phyloP scores from a whole-genome alignment of 2,113 vertebrate genomes.

The Orycteropus afer region DNA sequence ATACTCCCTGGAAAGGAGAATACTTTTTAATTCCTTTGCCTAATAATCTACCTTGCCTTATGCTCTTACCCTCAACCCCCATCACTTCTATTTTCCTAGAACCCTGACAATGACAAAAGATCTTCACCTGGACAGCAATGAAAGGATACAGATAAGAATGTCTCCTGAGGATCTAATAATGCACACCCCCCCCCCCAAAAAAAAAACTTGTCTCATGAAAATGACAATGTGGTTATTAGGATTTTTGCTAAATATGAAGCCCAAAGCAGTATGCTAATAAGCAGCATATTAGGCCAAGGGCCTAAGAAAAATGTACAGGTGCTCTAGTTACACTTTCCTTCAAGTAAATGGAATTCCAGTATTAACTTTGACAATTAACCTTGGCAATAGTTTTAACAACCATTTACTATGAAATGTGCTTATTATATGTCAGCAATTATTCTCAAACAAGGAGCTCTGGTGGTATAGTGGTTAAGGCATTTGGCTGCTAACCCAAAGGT shows the following conservation, averaged over 20 bases:
- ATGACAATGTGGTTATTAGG: not conserved
- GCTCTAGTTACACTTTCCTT: not conserved
- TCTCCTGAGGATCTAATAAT: not conserved
- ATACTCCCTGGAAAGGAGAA: constrained; percentile 91
- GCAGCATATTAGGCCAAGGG: not conserved
- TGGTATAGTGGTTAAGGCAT: too few species aligned
- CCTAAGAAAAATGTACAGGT: not conserved
- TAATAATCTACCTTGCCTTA: not conserved
- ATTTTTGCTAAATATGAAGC: not conserved
- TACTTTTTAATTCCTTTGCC: not conserved
- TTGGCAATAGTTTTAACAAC: not conserved
- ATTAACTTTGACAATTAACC: not conserved
- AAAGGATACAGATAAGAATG: not conserved
- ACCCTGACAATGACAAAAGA: not conserved
- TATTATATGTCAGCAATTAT: not conserved
- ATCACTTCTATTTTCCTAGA: not conserved
- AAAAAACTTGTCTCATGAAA: not conserved
- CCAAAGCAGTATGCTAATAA: not conserved
- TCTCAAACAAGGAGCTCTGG: too few species aligned
- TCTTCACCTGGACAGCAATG: not conserved
- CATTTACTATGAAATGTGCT: not conserved
- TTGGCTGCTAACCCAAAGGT: too few species aligned
- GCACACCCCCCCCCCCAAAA: not conserved
- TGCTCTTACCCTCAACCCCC: not conserved
- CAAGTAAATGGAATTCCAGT: not conserved